Evolutionary conservation across 2,888 invertebrate species (phyloP).

Genomic region (Thera obeliscata): DNA sequence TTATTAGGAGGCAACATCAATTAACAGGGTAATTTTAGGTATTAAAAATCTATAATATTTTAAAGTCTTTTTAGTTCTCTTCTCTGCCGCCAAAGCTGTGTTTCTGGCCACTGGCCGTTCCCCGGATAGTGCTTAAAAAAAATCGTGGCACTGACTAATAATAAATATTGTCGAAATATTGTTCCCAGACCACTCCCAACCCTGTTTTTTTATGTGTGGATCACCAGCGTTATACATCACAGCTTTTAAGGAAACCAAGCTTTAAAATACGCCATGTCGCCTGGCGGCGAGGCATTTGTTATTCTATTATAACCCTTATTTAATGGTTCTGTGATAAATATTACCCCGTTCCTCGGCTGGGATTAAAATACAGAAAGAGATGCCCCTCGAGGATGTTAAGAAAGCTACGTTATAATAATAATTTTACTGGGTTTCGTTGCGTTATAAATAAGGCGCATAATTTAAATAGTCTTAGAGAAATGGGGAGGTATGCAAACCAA

Average conservation of each 20-base stretch:
- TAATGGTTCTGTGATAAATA: constrained; percentile 72
- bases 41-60: not conserved
- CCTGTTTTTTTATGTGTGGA: too few species aligned
- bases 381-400: constrained; percentile 54
- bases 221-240: not conserved
- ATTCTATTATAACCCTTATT: constrained; percentile 75
- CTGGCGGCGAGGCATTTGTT: constrained; percentile 65
- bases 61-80: too few species aligned
- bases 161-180: too few species aligned
- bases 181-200: too few species aligned
- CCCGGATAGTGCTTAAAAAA: not conserved
- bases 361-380: constrained; percentile 68
- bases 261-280: constrained; percentile 47
- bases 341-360: constrained; percentile 53
- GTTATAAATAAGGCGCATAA: constrained; percentile 36
- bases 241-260: not conserved
- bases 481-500: not conserved
- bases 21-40: not conserved
- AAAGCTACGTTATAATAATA: constrained; percentile 47
- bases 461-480: constrained; percentile 24
- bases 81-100: too few species aligned
- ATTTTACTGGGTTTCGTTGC: constrained; percentile 36
- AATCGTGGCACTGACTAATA: not conserved
- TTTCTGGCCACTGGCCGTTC: too few species aligned
- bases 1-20: not conserved